Evolutionary conservation across 2,888 invertebrate species (phyloP).

Genomic region (Temnothorax rugatulus): DNA sequence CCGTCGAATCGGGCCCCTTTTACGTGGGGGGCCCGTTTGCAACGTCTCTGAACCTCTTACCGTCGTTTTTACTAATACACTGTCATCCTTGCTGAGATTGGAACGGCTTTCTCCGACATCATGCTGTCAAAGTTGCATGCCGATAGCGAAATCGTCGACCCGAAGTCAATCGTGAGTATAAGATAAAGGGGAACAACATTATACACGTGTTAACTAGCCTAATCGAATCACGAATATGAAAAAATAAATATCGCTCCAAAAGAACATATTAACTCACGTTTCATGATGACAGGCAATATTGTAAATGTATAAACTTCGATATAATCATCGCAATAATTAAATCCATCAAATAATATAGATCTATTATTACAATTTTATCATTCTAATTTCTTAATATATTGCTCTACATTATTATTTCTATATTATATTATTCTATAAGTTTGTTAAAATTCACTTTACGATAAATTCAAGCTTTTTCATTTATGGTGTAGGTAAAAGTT

Average conservation of each 20-base stretch:
- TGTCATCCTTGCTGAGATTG: conserved; percentile 27
- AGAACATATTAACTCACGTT: neutral
- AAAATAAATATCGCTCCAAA: neutral
- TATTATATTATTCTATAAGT: neutral
- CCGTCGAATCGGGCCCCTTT: conserved; percentile 32
- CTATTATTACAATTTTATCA: neutral
- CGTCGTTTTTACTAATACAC: conserved; percentile 36
- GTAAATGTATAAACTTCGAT: neutral
- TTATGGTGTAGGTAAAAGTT: neutral
- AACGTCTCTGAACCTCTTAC: conserved; percentile 9
- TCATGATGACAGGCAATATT: neutral
- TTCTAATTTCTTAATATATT: neutral
- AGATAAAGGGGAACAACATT: neutral
- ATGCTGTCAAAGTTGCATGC: conserved; percentile 30
- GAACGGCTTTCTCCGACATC: conserved; percentile 28
- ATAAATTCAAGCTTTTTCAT: neutral
- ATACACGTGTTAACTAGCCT: neutral
- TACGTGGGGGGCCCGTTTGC: neutral
- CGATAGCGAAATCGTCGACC: conserved; percentile 33
- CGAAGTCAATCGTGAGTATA: conserved; percentile 4
- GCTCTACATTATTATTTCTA: neutral
- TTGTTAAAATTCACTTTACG: neutral
- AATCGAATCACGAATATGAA: neutral
- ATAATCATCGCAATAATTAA: neutral
- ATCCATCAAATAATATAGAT: neutral